Evolutionary conservation across 2,113 vertebrate genomes (phyloP).

Genomic region (Dendropsophus ebraccatus): DNA sequence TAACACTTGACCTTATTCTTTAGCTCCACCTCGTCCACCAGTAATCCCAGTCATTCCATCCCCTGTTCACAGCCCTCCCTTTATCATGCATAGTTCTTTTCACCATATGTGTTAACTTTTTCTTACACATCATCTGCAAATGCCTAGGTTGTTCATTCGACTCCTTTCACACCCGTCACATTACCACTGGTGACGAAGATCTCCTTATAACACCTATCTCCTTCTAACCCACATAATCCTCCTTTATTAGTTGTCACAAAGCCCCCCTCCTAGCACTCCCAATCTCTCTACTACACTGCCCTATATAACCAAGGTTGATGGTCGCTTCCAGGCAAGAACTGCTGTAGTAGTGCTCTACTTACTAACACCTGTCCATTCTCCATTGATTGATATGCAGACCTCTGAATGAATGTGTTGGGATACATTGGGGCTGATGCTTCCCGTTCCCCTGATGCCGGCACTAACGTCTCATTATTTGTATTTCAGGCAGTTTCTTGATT

Average conservation of each 20-base stretch:
- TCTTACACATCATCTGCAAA: neutral
- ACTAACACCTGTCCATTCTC: neutral
- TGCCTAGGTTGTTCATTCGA: slow-evolving; percentile 10
- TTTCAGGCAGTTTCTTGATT: slow-evolving; percentile 99
- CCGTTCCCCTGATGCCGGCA: slow-evolving; percentile 70
- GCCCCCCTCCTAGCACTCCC: neutral
- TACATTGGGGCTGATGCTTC: slow-evolving; percentile 45
- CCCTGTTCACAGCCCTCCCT: slow-evolving; percentile 11
- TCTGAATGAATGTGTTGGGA: slow-evolving; percentile 48
- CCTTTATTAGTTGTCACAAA: neutral
- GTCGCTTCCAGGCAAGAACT: neutral
- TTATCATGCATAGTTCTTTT: neutral
- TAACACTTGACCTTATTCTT: neutral
- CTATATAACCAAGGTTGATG: neutral
- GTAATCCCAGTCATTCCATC: neutral
- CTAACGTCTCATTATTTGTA: slow-evolving; percentile 96
- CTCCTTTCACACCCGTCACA: slow-evolving; percentile 21
- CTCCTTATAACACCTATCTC: neutral
- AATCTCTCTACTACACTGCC: slow-evolving; percentile 11
- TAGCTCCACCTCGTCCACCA: neutral
- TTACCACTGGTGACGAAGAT: neutral
- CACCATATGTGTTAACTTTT: neutral
- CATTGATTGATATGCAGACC: slow-evolving; percentile 25
- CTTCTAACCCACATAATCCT: slow-evolving; percentile 2
- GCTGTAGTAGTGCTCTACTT: neutral